Evolutionary conservation across 2,113 vertebrate species (phyloP).

Genomic region (Myotis lucifugus): DNA sequence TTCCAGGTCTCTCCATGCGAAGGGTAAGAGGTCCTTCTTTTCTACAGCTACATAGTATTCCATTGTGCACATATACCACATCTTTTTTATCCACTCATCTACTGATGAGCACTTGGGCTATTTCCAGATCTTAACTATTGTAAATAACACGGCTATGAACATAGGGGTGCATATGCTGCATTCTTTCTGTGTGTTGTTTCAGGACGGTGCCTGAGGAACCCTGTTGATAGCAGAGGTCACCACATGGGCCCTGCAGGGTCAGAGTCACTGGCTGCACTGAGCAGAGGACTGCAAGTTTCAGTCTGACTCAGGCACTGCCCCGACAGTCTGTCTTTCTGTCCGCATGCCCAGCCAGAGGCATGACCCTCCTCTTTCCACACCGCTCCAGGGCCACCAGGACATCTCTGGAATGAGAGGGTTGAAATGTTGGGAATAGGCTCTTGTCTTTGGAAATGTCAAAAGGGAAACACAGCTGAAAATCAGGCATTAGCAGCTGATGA

Average conservation of each 20-base stretch:
- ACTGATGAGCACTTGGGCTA: too few species aligned
- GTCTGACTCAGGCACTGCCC: accelerated
- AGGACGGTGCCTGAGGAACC: constrained; percentile 35
- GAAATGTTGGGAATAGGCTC: constrained; percentile 87
- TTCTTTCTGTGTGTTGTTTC: neutral
- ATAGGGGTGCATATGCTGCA: too few species aligned
- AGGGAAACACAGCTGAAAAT: constrained; percentile 88
- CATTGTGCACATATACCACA: too few species aligned
- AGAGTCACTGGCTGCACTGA: accelerated
- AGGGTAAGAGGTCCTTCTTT: too few species aligned
- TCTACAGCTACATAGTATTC: too few species aligned
- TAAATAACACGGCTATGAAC: too few species aligned
- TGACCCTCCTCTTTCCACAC: constrained; percentile 85
- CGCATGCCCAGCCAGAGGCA: constrained; percentile 84
- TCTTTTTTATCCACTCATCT: too few species aligned
- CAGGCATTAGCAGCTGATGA: constrained; percentile 88
- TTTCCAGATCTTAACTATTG: too few species aligned
- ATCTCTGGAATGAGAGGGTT: constrained; percentile 84
- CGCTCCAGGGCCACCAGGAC: constrained; percentile 85
- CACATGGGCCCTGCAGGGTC: neutral
- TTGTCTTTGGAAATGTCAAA: constrained; percentile 88
- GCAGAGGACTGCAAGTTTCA: accelerated
- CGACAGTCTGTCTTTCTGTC: neutral
- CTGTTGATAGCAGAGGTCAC: accelerated
- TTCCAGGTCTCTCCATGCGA: too few species aligned